Conservation (phyloP, 2,113 vertebrate genomes). For the Trinectes maculatus region DNA sequence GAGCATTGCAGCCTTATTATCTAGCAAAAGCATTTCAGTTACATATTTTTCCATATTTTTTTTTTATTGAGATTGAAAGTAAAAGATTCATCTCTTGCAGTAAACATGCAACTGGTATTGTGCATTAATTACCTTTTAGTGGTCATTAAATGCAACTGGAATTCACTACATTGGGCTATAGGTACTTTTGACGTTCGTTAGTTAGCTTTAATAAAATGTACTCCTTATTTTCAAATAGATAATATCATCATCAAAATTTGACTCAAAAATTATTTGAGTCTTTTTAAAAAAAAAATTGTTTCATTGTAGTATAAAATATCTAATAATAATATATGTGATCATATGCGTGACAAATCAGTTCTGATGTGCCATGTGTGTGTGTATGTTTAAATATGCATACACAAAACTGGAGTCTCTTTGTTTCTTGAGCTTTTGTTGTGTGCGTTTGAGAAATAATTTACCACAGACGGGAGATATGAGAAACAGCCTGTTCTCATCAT, state of each 20-base stretch:
- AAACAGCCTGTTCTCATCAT: conserved; percentile 46
- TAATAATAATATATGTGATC: no score
- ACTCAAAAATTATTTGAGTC: no score
- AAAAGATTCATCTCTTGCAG: not conserved
- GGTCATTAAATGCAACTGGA: no score
- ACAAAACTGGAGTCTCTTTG: not conserved
- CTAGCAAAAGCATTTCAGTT: not conserved
- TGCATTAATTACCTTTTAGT: not conserved
- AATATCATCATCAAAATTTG: no score
- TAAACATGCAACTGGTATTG: not conserved
- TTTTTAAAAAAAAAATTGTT: no score
- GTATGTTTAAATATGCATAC: not conserved
- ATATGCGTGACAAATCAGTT: no score
- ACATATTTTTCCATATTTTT: not conserved
- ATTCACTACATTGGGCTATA: no score
- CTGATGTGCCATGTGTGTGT: conserved; percentile 2
- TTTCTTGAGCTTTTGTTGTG: conserved; percentile 7
- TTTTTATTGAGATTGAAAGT: not conserved
- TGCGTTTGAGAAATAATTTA: conserved; percentile 43
- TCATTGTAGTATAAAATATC: no score
- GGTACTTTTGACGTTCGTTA: no score
- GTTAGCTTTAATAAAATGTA: no score
- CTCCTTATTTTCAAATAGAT: no score
- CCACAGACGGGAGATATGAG: conserved; percentile 39
- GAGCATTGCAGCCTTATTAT: not conserved